Base-by-base conservation (phyloP, 30 jellyfish, hydroid and myxozoan genomes). In the Morbakka virulenta region DNA sequence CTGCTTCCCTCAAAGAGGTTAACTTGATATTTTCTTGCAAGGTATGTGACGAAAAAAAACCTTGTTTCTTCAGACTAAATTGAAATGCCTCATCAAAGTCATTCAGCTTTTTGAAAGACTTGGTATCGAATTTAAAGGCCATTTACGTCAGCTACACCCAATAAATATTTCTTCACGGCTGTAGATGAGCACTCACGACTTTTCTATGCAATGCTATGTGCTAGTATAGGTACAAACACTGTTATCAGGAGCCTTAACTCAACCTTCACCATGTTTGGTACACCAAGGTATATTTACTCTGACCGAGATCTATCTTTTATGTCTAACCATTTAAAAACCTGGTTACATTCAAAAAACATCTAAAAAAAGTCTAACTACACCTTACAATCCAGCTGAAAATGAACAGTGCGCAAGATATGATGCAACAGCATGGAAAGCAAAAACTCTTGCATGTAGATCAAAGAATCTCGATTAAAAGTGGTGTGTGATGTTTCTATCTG, bases 371-470 rank as follows among this genome's bases (percentile, higher is more conserved):
- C 57, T 62, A 1, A 74, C 64, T 32, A 74, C 85, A 9, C 4
- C 64, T n/a, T 49, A 50, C 28, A 50, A 74, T 25, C 79, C 85
- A 3, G 14, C 13, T 2, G 47, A 72, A n/a, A 71, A 41, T 25
- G 3, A 21, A 2, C 73, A 71, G 28, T 71, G 21, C 2, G 79
- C 33, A 21, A 3, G 69, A 22, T 67, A 27, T 11, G 71, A 81
- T 70, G 89, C 82, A 14, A 69, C 35, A 28, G 24, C 52, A 11
- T 81, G 89, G 91, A 79, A 79, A 49, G 86, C 91, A 4, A 50
- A 66, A 4, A 17, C 14, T 23, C 62, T 67, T 20, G 14, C 91
- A 13, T 35, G 51, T 3, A 50, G 52, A 4, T 81, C 89, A 0
- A 34, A 29, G 28, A 57, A 53, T 21, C 51, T 81, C 26, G 49